Evolutionary conservation across 2,888 invertebrate species (phyloP).

Genomic region (Capitulum mitella): DNA sequence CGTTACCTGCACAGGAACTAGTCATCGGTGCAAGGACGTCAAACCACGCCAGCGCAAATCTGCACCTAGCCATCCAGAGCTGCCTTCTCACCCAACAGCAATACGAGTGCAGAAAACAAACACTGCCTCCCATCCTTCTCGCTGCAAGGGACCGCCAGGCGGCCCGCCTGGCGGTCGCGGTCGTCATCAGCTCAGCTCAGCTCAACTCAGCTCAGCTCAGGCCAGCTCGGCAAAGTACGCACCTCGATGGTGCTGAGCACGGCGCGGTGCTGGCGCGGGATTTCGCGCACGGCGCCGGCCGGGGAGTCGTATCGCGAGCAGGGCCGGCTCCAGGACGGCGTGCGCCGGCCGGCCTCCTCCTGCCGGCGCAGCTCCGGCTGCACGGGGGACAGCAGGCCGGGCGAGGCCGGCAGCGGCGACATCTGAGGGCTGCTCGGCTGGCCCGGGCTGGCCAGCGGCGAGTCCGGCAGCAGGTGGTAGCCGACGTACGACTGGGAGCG

Average conservation of each 20-base stretch:
- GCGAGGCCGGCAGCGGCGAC: slow-evolving; percentile 37
- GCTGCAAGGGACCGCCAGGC: no score
- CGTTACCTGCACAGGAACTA: no score
- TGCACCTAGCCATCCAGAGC: no score
- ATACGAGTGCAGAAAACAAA: no score
- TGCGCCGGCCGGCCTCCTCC: slow-evolving; percentile 27
- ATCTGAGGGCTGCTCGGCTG: slow-evolving; percentile 40
- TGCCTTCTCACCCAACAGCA: no score
- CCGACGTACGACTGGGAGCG: slow-evolving; percentile 23
- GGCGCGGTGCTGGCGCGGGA: slow-evolving; percentile 33
- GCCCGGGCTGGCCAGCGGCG: slow-evolving; percentile 27
- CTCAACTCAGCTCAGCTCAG: no score
- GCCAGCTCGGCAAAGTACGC: no score
- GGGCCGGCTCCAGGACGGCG: slow-evolving; percentile 35
- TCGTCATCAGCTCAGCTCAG: no score
- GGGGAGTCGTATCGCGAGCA: slow-evolving; percentile 34
- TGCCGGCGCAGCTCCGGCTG: slow-evolving; percentile 33
- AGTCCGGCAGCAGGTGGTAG: slow-evolving; percentile 29
- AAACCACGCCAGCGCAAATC: no score
- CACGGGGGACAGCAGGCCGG: slow-evolving; percentile 36
- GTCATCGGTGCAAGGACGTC: no score
- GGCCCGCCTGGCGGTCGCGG: no score
- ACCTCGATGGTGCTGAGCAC: slow-evolving; percentile 34
- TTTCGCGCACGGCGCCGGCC: slow-evolving; percentile 33
- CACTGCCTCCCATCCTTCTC: no score